Evolutionary conservation across 2,113 vertebrate genomes (phyloP), one percentile per base, ranked within the genome.

Genomic region (Chionis minor): DNA sequence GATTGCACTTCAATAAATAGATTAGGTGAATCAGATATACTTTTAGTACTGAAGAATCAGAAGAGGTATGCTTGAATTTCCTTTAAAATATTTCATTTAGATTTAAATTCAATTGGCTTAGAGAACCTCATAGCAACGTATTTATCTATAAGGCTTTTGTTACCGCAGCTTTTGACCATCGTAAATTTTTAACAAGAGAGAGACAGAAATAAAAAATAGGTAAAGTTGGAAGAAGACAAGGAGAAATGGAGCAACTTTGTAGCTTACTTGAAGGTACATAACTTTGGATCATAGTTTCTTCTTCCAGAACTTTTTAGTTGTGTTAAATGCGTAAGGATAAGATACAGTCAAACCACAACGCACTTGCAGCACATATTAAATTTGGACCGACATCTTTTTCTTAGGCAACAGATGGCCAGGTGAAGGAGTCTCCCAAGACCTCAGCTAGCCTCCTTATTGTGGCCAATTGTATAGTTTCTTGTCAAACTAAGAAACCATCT

Each of bases 321-420:
- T 9, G 40, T 49, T 55, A 32, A 38, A 47, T 1, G 3, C 26
- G 27, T 24, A n/a, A 49, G 24, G 16, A 3, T 21, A 32, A 35
- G 44, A 35, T 9, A 27, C 20, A 14, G 52, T 14, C 44, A 58
- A 51, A 73, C 52, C 17, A 20, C 11, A 49, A 12, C 51, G 8
- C 6, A 2, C 17, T 65, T 27, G 30, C 12, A n/a, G 12, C 40
- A 4, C 1, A 0, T 16, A 1, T 20, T 63, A 12, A 40, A 55
- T 40, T 28, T 30, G 15, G 33, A 56, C 15, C 12, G 6, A 2
- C n/a, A 16, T 3, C 12, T 61, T 22, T 32, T 44, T 61, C 63
- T 65, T 17, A 14, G 23, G 27, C 27, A 47, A 13, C 0, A 0
- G 10, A 4, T 63, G 47, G 55, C 21, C 8, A 26, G 7, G n/a